phyloP scores from a whole-genome alignment of 2,797 vertebrate genomes.

The Anniella stebbinsi region DNA sequence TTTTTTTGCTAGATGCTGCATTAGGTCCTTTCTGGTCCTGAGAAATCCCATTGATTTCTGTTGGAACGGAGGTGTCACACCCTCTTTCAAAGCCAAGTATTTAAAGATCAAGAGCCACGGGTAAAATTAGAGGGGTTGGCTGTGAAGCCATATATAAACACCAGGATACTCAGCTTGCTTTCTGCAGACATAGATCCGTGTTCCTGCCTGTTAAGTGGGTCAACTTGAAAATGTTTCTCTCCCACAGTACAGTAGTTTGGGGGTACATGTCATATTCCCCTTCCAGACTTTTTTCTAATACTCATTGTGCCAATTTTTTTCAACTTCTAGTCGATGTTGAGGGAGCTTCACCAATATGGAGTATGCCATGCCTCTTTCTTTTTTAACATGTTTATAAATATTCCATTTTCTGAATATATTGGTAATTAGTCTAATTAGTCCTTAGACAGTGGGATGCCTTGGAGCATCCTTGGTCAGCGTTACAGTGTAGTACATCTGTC shows the following conservation, averaged over 20 bases:
- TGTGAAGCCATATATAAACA: background rate
- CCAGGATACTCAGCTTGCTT: background rate
- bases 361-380: too few relatives aligned
- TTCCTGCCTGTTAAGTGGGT: background rate
- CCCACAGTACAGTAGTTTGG: too few relatives aligned
- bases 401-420: background rate
- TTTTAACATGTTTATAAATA: background rate
- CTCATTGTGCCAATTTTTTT: background rate
- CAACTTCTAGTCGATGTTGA: too few relatives aligned
- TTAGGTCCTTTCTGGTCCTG: background rate
- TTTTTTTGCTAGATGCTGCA: background rate
- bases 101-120: background rate
- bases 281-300: background rate
- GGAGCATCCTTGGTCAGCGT: background rate
- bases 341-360: background rate
- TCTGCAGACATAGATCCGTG: background rate
- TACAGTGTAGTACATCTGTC: background rate
- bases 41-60: fast-evolving
- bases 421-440: too few relatives aligned
- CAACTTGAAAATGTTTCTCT: background rate
- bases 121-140: background rate
- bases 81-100: fast-evolving
- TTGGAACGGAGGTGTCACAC: background rate
- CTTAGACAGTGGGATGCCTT: background rate
- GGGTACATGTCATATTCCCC: too few relatives aligned